Evolutionary conservation across 2,888 invertebrate species (phyloP), one percentile per base, ranked within the genome.

Genomic region (Acanthacorydalis orientalis): DNA sequence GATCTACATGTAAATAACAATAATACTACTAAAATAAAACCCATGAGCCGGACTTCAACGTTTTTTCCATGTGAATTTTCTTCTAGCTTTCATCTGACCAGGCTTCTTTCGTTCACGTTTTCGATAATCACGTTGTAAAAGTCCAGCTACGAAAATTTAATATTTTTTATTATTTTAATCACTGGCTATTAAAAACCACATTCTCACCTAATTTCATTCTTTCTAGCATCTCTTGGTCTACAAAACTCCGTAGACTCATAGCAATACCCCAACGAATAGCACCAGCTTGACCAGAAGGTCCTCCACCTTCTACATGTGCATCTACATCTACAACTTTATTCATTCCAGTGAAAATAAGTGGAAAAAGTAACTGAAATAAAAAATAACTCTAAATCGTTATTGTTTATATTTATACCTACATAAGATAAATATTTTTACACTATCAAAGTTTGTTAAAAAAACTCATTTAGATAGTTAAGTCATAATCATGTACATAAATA

Each of bases 21-120:
- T 39, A 43, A 31, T 43, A 16, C 10, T 31, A 9, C 14, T 10
- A 11, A 32, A 35, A 8, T 15, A 44, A 34, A 43, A 33, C 7
- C 14, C 8, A 39, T 12, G 6, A 23, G 2, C 23, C 2, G 6
- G 6, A 46, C 6, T 51, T 71, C 82, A 89, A 68, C 89, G 80
- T 62, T 82, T 90, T 67, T 85, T 87, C 95, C 95, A 96, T 51
- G 92, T 91, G 60, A 79, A 85, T 64, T 89, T 90, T 62, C 79
- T 83, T 57, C 95, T 80, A 15, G 95, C 91, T 56, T 87, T 86
- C 57, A 78, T 80, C 67, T 91, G 91, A 7, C 93, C 95, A 46
- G 83, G 83, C 78, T 93, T 93, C 78, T 91, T 89, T 55, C 95
- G 77, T 67, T 96, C 95, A 49, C 77, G 75, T 15, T 68, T 68